Percentiles rank a stretch among this genome's conserved stretches.
These are phyloP conservation scores for Phaethon lepturus DNA, from an alignment of 2,113 vertebrate species.

Conservation along the genomic window DNA sequence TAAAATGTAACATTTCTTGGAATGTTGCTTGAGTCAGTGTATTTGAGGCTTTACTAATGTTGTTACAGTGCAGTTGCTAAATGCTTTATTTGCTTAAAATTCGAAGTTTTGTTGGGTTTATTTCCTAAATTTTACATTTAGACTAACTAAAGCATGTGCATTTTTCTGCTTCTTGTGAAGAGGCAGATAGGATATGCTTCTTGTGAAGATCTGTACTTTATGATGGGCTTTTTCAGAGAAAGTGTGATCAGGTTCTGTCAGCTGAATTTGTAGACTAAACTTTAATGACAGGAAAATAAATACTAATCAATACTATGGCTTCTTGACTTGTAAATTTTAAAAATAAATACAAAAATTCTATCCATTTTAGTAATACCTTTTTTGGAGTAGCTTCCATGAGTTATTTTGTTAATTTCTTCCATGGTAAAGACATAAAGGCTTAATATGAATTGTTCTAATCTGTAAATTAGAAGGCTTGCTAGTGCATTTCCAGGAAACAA, in stretches of 20 bases:
- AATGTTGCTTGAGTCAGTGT: background rate
- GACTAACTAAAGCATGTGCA: background rate
- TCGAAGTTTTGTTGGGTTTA: background rate
- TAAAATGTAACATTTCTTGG: background rate
- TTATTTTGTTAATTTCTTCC: background rate
- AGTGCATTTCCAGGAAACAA: background rate
- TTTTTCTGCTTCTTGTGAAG: background rate
- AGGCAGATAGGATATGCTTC: background rate
- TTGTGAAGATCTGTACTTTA: accelerated
- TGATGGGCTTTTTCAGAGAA: background rate
- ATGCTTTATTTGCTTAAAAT: background rate
- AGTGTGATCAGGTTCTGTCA: background rate
- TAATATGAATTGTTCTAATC: background rate
- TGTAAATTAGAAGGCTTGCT: background rate
- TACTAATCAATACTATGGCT: background rate
- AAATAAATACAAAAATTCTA: background rate
- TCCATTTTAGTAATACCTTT: background rate
- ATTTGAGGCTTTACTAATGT: background rate
- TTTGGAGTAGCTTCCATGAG: background rate
- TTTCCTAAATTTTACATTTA: background rate
- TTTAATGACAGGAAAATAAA: background rate
- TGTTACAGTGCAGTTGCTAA: background rate
- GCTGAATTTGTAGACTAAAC: background rate
- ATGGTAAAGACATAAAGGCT: background rate
- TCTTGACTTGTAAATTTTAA: background rate